Evolutionary conservation across 2,797 vertebrate genomes (phyloP), one percentile per base, ranked within the genome.

Genomic region (Gobionotothen gibberifrons): DNA sequence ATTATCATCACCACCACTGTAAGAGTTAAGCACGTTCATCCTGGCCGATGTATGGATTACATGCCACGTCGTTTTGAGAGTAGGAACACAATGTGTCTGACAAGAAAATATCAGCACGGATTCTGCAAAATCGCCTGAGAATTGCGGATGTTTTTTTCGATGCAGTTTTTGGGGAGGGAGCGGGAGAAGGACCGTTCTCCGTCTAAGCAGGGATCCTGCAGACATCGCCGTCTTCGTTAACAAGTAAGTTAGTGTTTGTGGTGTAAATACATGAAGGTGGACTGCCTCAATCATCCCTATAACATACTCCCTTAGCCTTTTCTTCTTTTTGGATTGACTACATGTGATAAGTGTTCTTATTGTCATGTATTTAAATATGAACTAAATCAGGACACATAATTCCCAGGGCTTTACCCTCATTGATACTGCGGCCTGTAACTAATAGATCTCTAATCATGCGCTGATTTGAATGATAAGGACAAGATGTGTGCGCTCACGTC

Each of bases 131-230:
- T 92, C 94, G 89, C 94, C 90, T 90, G 94, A 94, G 93, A 96
- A 95, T 95, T 95, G 94, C 95, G 90, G 90, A 93, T 96, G 95
- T 95, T 95, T 95, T 36, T 94, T 95, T 76, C 74, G 82, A 91
- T 89, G 93, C 91, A 85, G 87, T 83, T 90, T 92, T 88, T 89
- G 63, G 77, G 79, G 76, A 84, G 83, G 83, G 78, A 88, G 75
- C 62, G 70, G 83, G 89, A 90, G 80, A 88, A 60, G 77, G 76
- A 83, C 79, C 78, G 67, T 62, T 82, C 78, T 81, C 71, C 74
- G 42, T 78, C 86, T 76, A 58, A 67, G 79, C 74, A 82, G 68
- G 78, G 71, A 85, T 79, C 81, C 82, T 69, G 76, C 78, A 78
- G 69, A 83, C 72, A 60, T 73, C 48, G 70, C 69, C 72, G 69